A percentile compares a stretch with the other conserved stretches of the same genome.
Evolutionary conservation across 2,113 vertebrate species (phyloP).

Genomic region (Canis aureus): DNA sequence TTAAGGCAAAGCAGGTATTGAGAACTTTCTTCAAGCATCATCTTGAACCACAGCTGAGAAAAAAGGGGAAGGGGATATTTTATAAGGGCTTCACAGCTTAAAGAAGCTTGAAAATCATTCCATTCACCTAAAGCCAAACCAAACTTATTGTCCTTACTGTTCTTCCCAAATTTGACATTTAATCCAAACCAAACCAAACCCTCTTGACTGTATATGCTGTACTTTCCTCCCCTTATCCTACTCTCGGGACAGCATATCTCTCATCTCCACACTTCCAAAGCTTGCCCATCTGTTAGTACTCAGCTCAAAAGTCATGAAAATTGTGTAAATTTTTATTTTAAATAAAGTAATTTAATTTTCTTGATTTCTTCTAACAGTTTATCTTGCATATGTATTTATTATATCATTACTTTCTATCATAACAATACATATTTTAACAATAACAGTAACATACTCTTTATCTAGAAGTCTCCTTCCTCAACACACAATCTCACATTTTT

Average conservation of each 20-base stretch:
- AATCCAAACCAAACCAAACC: neutral
- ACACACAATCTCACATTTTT: neutral
- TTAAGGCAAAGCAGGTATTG: neutral
- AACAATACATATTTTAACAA: neutral
- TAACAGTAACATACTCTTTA: neutral
- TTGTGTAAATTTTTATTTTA: neutral
- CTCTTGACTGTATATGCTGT: neutral
- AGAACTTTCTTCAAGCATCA: neutral
- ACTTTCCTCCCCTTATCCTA: neutral
- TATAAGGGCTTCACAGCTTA: neutral
- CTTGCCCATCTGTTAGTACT: neutral
- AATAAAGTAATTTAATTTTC: neutral
- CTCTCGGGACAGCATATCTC: neutral
- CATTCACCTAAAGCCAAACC: neutral
- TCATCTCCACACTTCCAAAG: neutral
- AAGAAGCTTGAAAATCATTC: neutral
- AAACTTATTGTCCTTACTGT: neutral
- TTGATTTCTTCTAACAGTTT: neutral
- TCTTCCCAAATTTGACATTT: neutral
- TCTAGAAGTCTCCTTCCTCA: neutral
- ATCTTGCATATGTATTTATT: neutral
- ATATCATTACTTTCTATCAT: neutral
- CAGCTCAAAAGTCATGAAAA: neutral
- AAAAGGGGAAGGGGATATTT: neutral
- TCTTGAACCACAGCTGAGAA: neutral